Conservation (phyloP, 2,113 vertebrate genomes). For the Callorhinus ursinus region DNA sequence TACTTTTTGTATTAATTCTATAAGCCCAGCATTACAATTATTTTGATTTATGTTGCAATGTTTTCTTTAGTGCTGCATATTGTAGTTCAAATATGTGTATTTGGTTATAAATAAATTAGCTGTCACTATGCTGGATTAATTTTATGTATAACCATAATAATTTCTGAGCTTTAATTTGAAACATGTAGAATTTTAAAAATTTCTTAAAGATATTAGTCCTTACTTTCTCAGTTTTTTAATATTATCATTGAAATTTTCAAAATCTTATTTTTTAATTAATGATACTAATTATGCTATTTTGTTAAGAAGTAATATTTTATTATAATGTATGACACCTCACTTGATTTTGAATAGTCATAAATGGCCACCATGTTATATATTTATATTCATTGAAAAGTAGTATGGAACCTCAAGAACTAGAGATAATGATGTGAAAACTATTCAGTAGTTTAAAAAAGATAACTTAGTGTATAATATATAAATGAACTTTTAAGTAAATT, state of each 20-base stretch:
- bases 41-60: neutral
- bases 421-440: neutral
- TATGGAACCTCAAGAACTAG: neutral
- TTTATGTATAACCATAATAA: neutral
- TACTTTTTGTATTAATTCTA: neutral
- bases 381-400: neutral
- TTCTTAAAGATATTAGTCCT: neutral
- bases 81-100: neutral
- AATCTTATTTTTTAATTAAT: neutral
- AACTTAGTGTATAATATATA: neutral
- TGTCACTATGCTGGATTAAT: neutral
- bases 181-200: neutral
- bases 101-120: neutral
- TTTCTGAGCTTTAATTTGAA: neutral
- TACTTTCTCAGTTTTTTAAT: neutral
- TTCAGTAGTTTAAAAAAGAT: neutral
- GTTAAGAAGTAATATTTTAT: neutral
- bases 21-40: neutral
- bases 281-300: neutral
- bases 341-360: constrained; percentile 14
- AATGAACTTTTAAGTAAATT: neutral
- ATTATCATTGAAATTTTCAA: neutral
- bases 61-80: neutral
- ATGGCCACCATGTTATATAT: neutral
- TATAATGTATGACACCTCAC: neutral